Evolutionary conservation across 2,888 invertebrate species (phyloP).

Genomic region (Drosophila setosimentum): DNA sequence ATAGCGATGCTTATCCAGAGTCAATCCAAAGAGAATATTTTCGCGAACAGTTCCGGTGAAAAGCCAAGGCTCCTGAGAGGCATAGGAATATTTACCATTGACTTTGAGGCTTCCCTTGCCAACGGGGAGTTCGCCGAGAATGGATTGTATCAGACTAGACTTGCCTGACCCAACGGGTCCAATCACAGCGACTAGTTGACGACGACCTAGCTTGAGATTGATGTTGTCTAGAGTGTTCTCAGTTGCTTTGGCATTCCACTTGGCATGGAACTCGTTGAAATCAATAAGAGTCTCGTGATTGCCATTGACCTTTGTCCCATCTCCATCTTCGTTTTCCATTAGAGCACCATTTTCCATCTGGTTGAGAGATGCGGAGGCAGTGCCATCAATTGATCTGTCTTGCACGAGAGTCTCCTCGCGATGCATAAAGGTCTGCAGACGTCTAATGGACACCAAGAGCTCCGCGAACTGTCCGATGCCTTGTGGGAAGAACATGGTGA

Average conservation of each 20-base stretch:
- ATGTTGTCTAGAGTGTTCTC: slow-evolving; percentile 89
- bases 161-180: slow-evolving; percentile 91
- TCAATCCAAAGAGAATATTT: slow-evolving; percentile 87
- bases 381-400: slow-evolving; percentile 66
- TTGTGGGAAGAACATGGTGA: slow-evolving; percentile 94
- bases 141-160: slow-evolving; percentile 86
- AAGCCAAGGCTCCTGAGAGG: slow-evolving; percentile 94
- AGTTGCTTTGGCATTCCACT: slow-evolving; percentile 87
- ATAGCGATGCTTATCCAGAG: slow-evolving; percentile 87
- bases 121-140: slow-evolving; percentile 86
- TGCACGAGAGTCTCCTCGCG: slow-evolving; percentile 86
- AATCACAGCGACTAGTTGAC: slow-evolving; percentile 89
- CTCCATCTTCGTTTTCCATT: slow-evolving; percentile 33
- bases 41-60: slow-evolving; percentile 89
- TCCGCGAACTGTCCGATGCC: slow-evolving; percentile 89
- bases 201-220: slow-evolving; percentile 88
- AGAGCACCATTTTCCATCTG: slow-evolving; percentile 50
- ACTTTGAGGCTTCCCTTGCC: slow-evolving; percentile 87
- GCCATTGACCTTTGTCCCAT: slow-evolving; percentile 27
- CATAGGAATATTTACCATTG: slow-evolving; percentile 88
- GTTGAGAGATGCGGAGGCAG: slow-evolving; percentile 7
- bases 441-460: slow-evolving; percentile 87
- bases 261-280: slow-evolving; percentile 88
- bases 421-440: slow-evolving; percentile 87
- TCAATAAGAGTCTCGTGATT: slow-evolving; percentile 83